A percentile compares a stretch with the other conserved stretches of the same genome.
Evolutionary conservation across 2,888 invertebrate species (phyloP).

Genomic region (Empis livida): DNA sequence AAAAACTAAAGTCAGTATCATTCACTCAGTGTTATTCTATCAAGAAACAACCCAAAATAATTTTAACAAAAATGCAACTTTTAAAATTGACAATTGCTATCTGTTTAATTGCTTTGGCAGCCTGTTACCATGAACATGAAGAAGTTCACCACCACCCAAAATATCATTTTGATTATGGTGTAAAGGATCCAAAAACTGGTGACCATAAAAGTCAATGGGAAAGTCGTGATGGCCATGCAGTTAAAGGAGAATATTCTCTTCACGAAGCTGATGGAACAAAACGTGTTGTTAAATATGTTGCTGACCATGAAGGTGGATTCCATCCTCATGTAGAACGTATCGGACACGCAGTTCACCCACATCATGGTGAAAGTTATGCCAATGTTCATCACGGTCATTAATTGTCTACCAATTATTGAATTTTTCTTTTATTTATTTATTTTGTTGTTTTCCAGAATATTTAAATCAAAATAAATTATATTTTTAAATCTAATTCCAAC

Average conservation of each 20-base stretch:
- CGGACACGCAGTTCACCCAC: background rate
- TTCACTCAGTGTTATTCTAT: too few species aligned
- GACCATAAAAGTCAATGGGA: constrained; percentile 31
- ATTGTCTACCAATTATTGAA: too few species aligned
- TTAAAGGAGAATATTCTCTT: constrained; percentile 18
- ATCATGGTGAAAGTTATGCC: background rate
- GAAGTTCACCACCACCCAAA: constrained; percentile 32
- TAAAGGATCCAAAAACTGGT: constrained; percentile 28
- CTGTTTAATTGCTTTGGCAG: background rate
- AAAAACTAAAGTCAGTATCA: too few species aligned
- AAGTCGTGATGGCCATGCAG: constrained; percentile 34
- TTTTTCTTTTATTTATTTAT: too few species aligned
- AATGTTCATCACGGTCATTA: background rate
- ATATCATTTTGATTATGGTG: constrained; percentile 29
- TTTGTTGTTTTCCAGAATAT: too few species aligned
- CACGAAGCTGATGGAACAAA: constrained; percentile 6
- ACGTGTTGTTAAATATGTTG: background rate
- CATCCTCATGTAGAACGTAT: background rate
- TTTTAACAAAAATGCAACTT: too few species aligned
- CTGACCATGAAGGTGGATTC: constrained; percentile 20
- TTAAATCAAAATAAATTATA: too few species aligned
- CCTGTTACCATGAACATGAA: constrained; percentile 14
- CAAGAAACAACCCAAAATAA: too few species aligned
- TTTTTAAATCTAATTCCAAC: too few species aligned
- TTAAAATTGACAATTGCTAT: too few species aligned